Percentiles rank a stretch among this genome's conserved stretches.
These are phyloP conservation scores for Podiceps cristatus DNA, from an alignment of 2,113 vertebrate genomes.

Conservation along the genomic window DNA sequence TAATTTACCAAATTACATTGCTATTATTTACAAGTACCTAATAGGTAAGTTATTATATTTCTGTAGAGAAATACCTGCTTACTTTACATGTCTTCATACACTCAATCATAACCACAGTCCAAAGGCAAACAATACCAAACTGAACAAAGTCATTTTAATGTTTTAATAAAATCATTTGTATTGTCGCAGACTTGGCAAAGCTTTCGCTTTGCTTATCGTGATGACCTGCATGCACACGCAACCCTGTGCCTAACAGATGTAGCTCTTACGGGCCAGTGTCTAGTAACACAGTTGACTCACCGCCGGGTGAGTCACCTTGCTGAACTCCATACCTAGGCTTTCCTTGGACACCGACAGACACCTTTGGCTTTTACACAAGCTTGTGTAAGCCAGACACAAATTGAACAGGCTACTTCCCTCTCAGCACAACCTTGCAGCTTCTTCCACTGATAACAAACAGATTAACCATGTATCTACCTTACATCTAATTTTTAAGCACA, in stretches of 20 bases:
- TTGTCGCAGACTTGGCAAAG: not conserved
- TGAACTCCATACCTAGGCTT: not conserved
- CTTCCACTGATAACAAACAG: not conserved
- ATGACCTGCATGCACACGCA: not conserved
- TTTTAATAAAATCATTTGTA: not conserved
- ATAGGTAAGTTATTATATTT: not conserved
- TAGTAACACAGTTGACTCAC: not conserved
- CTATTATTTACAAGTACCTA: not conserved
- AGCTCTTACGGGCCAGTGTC: not conserved
- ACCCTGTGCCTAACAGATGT: not conserved
- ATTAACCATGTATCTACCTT: rapidly evolving
- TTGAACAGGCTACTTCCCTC: not conserved
- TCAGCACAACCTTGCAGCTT: rapidly evolving
- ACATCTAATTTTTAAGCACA: not conserved
- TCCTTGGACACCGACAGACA: not conserved
- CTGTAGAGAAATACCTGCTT: not conserved
- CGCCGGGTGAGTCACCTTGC: not conserved
- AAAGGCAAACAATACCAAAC: not conserved
- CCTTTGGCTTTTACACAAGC: not conserved
- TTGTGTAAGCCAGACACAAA: not conserved
- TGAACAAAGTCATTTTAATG: not conserved
- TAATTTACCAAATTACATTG: not conserved
- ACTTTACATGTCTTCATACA: not conserved
- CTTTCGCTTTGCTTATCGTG: not conserved
- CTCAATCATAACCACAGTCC: not conserved